phyloP scores from a whole-genome alignment of 1,140 invertebrate species.

The Andrena cerasifolii region DNA sequence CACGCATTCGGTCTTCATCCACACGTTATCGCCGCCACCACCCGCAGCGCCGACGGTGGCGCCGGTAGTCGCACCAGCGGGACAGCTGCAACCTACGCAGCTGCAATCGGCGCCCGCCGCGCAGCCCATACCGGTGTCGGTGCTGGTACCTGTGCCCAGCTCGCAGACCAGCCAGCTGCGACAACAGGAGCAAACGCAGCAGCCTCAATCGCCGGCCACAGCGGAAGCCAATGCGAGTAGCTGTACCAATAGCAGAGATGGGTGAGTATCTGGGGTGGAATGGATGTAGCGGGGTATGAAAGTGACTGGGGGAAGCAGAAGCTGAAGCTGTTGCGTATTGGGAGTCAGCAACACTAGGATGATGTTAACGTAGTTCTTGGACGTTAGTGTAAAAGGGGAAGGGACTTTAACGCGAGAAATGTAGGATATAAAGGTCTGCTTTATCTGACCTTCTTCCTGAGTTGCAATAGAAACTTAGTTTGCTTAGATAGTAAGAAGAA shows the following conservation, averaged over 20 bases:
- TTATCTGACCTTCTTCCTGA: no score
- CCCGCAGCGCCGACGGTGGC: slow-evolving; percentile 72
- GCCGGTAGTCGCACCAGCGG: neutral
- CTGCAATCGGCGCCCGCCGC: slow-evolving; percentile 52
- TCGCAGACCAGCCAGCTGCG: slow-evolving; percentile 68
- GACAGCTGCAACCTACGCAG: slow-evolving; percentile 29
- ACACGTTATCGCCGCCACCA: slow-evolving; percentile 80
- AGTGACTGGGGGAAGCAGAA: no score
- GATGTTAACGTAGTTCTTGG: no score
- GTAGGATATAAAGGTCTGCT: no score
- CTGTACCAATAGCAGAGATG: slow-evolving; percentile 50
- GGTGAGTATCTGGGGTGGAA: slow-evolving; percentile 58
- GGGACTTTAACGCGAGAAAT: no score
- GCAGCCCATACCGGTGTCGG: slow-evolving; percentile 73
- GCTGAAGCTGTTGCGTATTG: no score
- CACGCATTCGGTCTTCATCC: slow-evolving; percentile 79
- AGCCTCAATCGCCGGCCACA: slow-evolving; percentile 71
- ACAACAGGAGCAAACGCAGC: slow-evolving; percentile 63
- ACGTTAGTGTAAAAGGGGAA: no score
- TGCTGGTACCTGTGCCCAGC: slow-evolving; percentile 73
- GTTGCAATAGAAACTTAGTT: no score
- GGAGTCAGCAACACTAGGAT: no score
- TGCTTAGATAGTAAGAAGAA: no score
- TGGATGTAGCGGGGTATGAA: neutral
- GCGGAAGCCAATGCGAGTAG: slow-evolving; percentile 61